Evolutionary conservation across 1,140 invertebrate species (phyloP).

Genomic region (Lepidurus arcticus): DNA sequence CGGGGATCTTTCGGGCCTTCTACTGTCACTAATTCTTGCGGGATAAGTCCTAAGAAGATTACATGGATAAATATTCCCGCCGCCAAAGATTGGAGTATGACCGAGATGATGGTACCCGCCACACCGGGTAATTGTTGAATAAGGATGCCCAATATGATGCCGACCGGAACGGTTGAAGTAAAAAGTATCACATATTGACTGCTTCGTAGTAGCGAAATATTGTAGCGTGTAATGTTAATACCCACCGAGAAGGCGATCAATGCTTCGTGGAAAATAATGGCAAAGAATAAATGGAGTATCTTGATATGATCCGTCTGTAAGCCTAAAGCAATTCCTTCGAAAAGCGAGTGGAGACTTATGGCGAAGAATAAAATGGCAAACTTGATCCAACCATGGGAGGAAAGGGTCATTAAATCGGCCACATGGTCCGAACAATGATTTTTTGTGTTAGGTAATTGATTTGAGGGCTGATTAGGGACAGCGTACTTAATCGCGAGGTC

Average conservation of each 20-base stretch:
- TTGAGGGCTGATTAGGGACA: not conserved
- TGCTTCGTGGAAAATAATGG: slow-evolving; percentile 46
- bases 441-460: not conserved
- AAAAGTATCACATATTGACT: slow-evolving; percentile 42
- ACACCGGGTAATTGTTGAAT: slow-evolving; percentile 40
- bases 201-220: slow-evolving; percentile 38
- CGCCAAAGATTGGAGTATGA: slow-evolving; percentile 45
- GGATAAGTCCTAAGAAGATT: slow-evolving; percentile 45
- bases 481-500: slow-evolving; percentile 8
- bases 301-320: slow-evolving; percentile 41
- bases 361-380: slow-evolving; percentile 45
- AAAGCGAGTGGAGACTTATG: slow-evolving; percentile 46
- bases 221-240: slow-evolving; percentile 42
- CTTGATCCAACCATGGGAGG: slow-evolving; percentile 36
- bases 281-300: slow-evolving; percentile 45
- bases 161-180: slow-evolving; percentile 44
- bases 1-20: slow-evolving; percentile 32
- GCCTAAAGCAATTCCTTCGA: slow-evolving; percentile 48
- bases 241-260: slow-evolving; percentile 47
- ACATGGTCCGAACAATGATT: slow-evolving; percentile 33
- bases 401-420: slow-evolving; percentile 31
- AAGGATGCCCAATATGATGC: slow-evolving; percentile 44
- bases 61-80: slow-evolving; percentile 47
- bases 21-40: slow-evolving; percentile 41
- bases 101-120: slow-evolving; percentile 40